Percentiles rank a stretch among this genome's conserved stretches.
These are phyloP conservation scores for Clarias fuscus DNA, from an alignment of 2,797 vertebrate species.

Conservation along the genomic window DNA sequence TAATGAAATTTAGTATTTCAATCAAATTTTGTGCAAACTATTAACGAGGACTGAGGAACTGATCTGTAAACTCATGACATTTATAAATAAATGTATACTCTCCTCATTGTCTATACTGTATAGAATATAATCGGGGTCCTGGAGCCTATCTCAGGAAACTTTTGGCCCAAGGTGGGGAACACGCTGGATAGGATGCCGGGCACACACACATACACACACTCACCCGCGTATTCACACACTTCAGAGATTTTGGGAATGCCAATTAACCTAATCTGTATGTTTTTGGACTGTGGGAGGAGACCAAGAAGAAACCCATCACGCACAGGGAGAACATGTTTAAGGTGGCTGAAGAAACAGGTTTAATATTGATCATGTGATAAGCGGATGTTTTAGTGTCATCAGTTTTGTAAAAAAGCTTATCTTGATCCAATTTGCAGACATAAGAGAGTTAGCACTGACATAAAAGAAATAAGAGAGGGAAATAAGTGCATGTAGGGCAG, in stretches of 20 bases:
- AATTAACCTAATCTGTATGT: too few relatives aligned
- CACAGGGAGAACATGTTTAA: neutral
- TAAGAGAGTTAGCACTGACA: neutral
- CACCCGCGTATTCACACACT: too few relatives aligned
- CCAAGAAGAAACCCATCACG: too few relatives aligned
- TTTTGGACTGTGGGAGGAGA: too few relatives aligned
- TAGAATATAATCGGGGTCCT: too few relatives aligned
- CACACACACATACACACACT: too few relatives aligned
- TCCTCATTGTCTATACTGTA: too few relatives aligned
- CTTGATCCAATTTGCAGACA: neutral
- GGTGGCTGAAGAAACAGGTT: neutral
- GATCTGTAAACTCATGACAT: neutral
- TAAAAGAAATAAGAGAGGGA: too few relatives aligned
- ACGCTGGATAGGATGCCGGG: too few relatives aligned
- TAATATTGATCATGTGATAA: neutral
- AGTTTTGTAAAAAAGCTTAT: neutral
- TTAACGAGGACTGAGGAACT: neutral
- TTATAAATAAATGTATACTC: neutral
- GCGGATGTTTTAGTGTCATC: neutral
- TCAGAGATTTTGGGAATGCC: too few relatives aligned
- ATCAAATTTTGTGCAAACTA: neutral
- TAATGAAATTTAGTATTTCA: slow-evolving; percentile 4
- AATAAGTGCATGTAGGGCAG: neutral
- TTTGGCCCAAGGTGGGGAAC: too few relatives aligned
- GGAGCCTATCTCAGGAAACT: too few relatives aligned